Percentiles rank a stretch among this genome's conserved stretches.
Evolutionary conservation across 2,888 invertebrate species (phyloP).

Genomic region (Falcaria lacertinaria): DNA sequence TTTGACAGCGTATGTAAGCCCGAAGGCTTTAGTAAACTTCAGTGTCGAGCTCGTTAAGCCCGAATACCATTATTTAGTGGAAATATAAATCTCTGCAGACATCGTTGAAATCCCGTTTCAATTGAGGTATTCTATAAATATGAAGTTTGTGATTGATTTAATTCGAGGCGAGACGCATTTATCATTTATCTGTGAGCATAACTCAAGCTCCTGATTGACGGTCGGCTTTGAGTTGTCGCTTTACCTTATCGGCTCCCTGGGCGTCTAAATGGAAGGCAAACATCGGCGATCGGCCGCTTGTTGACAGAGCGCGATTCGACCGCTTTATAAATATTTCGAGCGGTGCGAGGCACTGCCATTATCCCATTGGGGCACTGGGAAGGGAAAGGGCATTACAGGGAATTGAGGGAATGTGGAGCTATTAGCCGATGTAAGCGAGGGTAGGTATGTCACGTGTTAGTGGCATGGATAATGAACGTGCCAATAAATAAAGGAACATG

Average conservation of each 20-base stretch:
- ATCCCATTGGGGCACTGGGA: constrained; percentile 61
- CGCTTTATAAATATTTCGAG: constrained; percentile 74
- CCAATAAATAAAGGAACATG: not conserved
- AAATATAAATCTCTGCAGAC: constrained; percentile 1
- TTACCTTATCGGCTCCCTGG: constrained; percentile 53
- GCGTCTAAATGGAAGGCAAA: constrained; percentile 65
- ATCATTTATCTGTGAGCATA: constrained; percentile 9
- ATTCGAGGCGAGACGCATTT: not conserved
- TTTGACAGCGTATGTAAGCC: not conserved
- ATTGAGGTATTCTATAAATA: not conserved
- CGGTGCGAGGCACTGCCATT: constrained; percentile 56
- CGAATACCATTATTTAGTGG: not conserved
- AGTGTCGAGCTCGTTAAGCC: not conserved
- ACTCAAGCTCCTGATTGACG: constrained; percentile 18
- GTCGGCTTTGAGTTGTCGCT: constrained; percentile 17
- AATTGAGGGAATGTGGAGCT: constrained; percentile 65
- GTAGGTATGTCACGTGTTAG: constrained; percentile 18
- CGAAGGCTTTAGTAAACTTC: constrained; percentile 1
- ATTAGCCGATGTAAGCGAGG: constrained; percentile 43
- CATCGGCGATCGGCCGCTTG: constrained; percentile 56
- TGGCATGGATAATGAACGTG: not conserved
- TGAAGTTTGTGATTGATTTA: not conserved
- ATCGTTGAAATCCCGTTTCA: not conserved
- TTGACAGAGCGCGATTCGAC: constrained; percentile 66
- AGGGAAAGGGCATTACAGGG: constrained; percentile 61